Percentiles rank a stretch among this genome's conserved stretches.
phyloP scores from a whole-genome alignment of 2,797 vertebrate genomes.

The Centropyge bicolor region DNA sequence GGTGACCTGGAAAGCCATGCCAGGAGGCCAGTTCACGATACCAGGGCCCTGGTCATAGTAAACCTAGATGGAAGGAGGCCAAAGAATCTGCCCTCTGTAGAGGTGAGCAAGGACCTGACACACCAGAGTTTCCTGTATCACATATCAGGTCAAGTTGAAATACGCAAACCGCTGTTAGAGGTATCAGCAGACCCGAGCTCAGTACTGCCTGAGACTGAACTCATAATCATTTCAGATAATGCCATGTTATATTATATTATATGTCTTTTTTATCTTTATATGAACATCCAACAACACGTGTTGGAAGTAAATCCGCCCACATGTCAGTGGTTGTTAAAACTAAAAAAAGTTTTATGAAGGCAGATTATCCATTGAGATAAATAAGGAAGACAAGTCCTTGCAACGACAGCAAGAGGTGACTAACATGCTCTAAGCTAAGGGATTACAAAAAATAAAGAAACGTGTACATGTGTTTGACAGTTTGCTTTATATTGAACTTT shows the following conservation, averaged over 20 bases:
- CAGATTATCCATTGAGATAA: background rate
- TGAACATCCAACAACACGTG: background rate
- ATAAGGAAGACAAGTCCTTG: background rate
- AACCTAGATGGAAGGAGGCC: background rate
- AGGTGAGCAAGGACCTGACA: conserved; percentile 15
- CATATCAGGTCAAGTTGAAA: conserved; percentile 20
- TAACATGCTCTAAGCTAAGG: background rate
- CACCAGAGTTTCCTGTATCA: conserved; percentile 30
- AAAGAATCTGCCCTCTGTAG: conserved; percentile 19
- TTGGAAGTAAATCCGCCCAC: background rate
- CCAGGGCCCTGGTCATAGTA: conserved; percentile 7
- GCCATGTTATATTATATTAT: background rate
- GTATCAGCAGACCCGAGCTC: background rate
- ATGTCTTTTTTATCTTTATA: background rate
- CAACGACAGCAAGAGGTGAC: background rate
- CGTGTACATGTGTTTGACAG: background rate
- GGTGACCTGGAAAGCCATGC: background rate
- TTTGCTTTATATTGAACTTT: background rate
- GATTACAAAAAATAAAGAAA: conserved; percentile 9
- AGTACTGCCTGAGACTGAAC: background rate
- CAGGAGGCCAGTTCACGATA: background rate
- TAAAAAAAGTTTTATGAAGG: conserved; percentile 8
- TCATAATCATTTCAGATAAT: background rate
- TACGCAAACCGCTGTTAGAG: background rate
- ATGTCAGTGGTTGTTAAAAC: background rate